These are phyloP conservation scores for Vannuccia rotundouncinata DNA, from an alignment of 2,888 invertebrate species.

Conservation along the genomic window DNA sequence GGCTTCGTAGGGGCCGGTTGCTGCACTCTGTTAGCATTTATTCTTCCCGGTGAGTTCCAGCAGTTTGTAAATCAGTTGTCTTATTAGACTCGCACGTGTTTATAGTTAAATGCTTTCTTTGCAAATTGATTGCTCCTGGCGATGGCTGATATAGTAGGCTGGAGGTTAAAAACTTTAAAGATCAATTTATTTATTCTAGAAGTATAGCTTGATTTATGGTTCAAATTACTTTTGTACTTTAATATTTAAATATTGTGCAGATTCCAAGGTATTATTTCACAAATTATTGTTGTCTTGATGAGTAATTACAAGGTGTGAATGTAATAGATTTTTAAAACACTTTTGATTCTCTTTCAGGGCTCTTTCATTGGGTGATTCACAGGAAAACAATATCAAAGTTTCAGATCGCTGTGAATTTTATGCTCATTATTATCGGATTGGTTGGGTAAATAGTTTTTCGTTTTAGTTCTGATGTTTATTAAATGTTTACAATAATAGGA, in stretches of 20 bases:
- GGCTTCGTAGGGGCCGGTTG: slow-evolving; percentile 58
- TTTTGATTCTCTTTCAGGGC: neutral
- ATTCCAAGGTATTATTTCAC: neutral
- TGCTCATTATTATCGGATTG: neutral
- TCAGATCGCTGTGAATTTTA: neutral
- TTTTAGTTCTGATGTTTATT: too few relatives aligned
- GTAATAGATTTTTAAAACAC: neutral
- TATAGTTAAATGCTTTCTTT: too few relatives aligned
- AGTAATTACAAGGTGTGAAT: neutral
- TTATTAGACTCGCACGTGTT: too few relatives aligned
- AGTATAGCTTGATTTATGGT: too few relatives aligned
- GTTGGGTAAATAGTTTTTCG: too few relatives aligned
- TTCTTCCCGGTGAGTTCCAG: slow-evolving; percentile 53
- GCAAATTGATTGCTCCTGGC: too few relatives aligned
- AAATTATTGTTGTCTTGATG: neutral
- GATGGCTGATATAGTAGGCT: too few relatives aligned
- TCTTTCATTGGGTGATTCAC: neutral
- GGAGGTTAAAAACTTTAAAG: too few relatives aligned
- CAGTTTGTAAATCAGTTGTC: too few relatives aligned
- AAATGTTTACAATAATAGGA: neutral
- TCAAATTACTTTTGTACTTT: neutral
- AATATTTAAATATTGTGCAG: neutral
- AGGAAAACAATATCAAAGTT: neutral
- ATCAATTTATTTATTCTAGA: too few relatives aligned
- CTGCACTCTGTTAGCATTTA: slow-evolving; percentile 57